These are phyloP conservation scores for Paragorgia papillata DNA, from an alignment of 92 coral and sea anemone species.

Conservation along the genomic window DNA sequence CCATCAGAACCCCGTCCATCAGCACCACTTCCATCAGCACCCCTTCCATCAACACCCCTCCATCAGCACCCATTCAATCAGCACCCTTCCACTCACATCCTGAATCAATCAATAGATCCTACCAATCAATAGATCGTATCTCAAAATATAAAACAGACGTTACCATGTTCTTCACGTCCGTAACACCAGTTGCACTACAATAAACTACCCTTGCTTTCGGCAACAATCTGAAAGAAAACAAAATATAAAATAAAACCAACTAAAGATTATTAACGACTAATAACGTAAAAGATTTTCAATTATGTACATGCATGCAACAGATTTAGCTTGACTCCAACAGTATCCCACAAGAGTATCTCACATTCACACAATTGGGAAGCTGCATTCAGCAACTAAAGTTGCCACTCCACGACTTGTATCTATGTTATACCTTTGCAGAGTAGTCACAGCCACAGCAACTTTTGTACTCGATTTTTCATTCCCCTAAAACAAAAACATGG, in stretches of 20 bases:
- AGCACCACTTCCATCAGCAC: background rate
- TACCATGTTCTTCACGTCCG: conserved; percentile 98
- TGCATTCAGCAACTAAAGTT: too few species aligned
- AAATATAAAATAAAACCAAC: background rate
- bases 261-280: too few species aligned
- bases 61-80: background rate
- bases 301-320: too few species aligned
- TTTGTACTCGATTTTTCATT: conserved; percentile 93
- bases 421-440: conserved; percentile 85
- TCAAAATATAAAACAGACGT: background rate
- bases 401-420: too few species aligned
- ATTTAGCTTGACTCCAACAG: too few species aligned
- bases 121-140: background rate
- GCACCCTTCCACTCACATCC: background rate
- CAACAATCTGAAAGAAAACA: conserved; percentile 61
- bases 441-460: conserved; percentile 94
- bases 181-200: conserved; percentile 99
- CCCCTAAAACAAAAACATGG: conserved; percentile 60
- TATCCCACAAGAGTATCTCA: too few species aligned
- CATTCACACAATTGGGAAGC: too few species aligned
- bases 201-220: conserved; percentile 96
- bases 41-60: background rate
- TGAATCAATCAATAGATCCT: too few species aligned
- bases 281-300: too few species aligned
- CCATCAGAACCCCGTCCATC: background rate